Conservation (phyloP, 2,888 invertebrate species). For the Nomada fucata region DNA sequence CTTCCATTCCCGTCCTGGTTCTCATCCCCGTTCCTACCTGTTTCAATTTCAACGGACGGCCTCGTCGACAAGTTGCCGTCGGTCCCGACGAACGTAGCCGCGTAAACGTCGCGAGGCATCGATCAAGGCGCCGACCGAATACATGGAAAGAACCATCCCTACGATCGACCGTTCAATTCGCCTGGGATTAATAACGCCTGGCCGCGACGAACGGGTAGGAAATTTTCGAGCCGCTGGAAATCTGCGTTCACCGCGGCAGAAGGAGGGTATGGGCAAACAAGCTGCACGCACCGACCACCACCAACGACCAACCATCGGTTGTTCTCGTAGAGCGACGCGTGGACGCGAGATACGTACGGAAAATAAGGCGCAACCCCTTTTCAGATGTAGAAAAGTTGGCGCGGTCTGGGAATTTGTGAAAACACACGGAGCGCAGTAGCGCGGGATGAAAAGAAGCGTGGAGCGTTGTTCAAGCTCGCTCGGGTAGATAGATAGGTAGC, state of each 20-base stretch:
- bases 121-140: constrained; percentile 59
- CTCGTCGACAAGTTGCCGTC: constrained; percentile 52
- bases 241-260: background rate
- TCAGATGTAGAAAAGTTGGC: constrained; percentile 48
- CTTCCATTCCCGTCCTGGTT: constrained; percentile 37
- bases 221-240: no score
- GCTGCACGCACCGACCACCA: background rate
- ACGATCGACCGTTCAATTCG: constrained; percentile 55
- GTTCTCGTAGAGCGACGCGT: constrained; percentile 24
- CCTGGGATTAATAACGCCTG: constrained; percentile 41
- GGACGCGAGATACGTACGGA: constrained; percentile 60
- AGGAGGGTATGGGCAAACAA: background rate
- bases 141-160: constrained; percentile 33
- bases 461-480: constrained; percentile 33
- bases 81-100: constrained; percentile 63
- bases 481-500: constrained; percentile 21
- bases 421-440: constrained; percentile 19
- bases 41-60: constrained; percentile 65
- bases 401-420: constrained; percentile 61
- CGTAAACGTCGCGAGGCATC: constrained; percentile 51
- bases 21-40: constrained; percentile 34
- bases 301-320: background rate
- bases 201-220: background rate
- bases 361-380: constrained; percentile 49
- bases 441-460: constrained; percentile 10